phyloP scores from a whole-genome alignment of 2,113 vertebrate species.

The Tapirus terrestris region DNA sequence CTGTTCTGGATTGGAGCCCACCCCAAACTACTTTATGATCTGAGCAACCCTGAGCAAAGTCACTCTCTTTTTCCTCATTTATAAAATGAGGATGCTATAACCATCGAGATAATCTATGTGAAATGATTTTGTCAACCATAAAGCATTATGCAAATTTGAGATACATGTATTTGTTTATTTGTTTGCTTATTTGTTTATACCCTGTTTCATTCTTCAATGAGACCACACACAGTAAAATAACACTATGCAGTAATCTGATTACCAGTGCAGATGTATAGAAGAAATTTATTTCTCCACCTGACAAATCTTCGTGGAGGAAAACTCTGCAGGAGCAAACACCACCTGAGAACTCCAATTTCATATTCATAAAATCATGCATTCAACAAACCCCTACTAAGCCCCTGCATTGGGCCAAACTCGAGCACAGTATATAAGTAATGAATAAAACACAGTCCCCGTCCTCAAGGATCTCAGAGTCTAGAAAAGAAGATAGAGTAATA shows the following conservation, averaged over 20 bases:
- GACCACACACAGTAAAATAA: background rate
- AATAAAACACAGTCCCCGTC: background rate
- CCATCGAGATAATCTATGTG: background rate
- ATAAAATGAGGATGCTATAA: background rate
- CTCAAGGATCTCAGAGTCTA: background rate
- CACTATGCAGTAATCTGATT: background rate
- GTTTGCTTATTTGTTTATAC: background rate
- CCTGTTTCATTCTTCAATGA: background rate
- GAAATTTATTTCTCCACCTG: background rate
- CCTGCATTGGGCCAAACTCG: background rate
- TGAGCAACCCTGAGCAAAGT: background rate
- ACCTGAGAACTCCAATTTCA: background rate
- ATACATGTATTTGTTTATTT: background rate
- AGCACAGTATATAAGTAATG: background rate
- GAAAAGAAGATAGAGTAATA: background rate
- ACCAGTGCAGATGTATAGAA: background rate
- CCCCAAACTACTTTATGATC: background rate
- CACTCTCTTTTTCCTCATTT: background rate
- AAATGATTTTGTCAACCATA: background rate
- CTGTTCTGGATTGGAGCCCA: background rate
- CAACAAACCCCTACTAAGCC: background rate
- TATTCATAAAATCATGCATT: background rate
- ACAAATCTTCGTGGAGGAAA: background rate
- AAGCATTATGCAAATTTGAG: constrained; percentile 1
- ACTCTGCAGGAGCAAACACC: background rate